phyloP scores from a whole-genome alignment of 2,113 vertebrate genomes.

The Pomatorhinus ruficollis region DNA sequence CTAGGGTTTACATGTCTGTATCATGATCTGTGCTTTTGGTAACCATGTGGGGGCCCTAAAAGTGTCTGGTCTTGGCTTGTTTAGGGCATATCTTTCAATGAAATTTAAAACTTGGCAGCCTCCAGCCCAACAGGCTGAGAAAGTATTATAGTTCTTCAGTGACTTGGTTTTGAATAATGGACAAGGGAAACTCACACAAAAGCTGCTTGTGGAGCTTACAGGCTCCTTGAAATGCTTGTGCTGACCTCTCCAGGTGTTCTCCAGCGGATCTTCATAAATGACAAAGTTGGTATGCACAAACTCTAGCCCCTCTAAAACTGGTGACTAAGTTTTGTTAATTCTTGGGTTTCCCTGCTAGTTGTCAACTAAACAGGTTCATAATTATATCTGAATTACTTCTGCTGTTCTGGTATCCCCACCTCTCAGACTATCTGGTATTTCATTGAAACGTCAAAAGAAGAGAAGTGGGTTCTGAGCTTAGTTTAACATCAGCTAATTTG shows the following conservation, averaged over 20 bases:
- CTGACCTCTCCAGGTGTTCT: not conserved
- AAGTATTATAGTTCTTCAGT: not conserved
- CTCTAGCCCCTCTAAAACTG: not conserved
- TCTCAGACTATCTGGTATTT: slow-evolving; percentile 29
- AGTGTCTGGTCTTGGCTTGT: not conserved
- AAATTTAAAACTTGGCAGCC: not conserved
- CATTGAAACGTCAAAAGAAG: slow-evolving; percentile 1
- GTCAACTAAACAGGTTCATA: not conserved
- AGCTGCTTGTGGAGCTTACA: not conserved
- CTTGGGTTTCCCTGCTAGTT: not conserved
- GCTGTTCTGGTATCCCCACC: not conserved
- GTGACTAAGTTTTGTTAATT: not conserved
- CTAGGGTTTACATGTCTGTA: not conserved
- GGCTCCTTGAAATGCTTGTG: not conserved
- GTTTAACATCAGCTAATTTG: slow-evolving; percentile 11
- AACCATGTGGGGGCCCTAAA: not conserved
- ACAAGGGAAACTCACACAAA: not conserved
- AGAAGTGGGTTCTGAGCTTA: not conserved
- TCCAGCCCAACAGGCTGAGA: not conserved
- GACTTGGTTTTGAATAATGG: not conserved
- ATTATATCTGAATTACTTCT: not conserved
- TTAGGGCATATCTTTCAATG: not conserved
- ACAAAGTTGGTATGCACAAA: not conserved
- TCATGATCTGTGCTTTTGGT: not conserved
- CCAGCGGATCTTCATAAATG: not conserved